Evolutionary conservation across 2,113 vertebrate species (phyloP).

Genomic region (Hepsetus odoe): DNA sequence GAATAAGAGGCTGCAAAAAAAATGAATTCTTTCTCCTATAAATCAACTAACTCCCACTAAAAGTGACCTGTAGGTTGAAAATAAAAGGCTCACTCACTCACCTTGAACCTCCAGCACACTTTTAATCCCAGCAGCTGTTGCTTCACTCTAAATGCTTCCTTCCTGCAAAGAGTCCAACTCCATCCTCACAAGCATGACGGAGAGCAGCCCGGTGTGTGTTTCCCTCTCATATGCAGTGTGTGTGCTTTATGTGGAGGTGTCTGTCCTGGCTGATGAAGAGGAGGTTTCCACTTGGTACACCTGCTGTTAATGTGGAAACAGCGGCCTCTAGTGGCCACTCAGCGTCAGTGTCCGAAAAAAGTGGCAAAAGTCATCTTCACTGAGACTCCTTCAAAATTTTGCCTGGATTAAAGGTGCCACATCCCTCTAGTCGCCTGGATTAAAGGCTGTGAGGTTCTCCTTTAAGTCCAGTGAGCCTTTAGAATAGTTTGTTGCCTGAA

Average conservation of each 20-base stretch:
- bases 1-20: neutral
- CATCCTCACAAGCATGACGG: neutral
- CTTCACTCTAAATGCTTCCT: neutral
- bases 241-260: too few relatives aligned
- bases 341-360: neutral
- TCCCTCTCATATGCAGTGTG: neutral
- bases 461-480: too few relatives aligned
- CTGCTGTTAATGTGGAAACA: constrained; percentile 4
- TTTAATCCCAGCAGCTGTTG: neutral
- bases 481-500: too few relatives aligned
- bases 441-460: too few relatives aligned
- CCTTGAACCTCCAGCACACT: neutral
- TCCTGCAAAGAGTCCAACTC: neutral
- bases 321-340: constrained; percentile 40
- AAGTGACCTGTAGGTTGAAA: neutral
- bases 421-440: too few relatives aligned
- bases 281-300: neutral
- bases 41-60: neutral
- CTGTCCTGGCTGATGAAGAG: neutral
- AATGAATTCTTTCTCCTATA: too few relatives aligned
- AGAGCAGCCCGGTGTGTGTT: too few relatives aligned
- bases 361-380: neutral
- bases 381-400: too few relatives aligned
- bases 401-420: too few relatives aligned
- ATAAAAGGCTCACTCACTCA: neutral